Percentiles rank a stretch among this genome's conserved stretches.
Evolutionary conservation across 2,797 vertebrate species (phyloP).

Genomic region (Cryptoblepharus egeriae): DNA sequence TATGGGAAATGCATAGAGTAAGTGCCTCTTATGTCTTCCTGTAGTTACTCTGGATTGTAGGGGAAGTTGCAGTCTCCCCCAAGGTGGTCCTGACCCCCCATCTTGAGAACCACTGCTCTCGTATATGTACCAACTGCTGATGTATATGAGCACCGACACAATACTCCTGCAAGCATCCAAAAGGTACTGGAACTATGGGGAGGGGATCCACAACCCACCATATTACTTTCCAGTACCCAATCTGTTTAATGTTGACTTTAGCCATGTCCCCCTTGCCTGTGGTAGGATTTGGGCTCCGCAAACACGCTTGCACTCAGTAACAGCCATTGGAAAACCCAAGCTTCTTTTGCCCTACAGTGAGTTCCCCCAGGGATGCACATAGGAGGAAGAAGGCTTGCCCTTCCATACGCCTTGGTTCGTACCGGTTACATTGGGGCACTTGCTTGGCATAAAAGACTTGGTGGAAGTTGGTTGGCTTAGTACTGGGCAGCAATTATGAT

Average conservation of each 20-base stretch:
- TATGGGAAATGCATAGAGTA: no score
- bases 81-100: no score
- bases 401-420: not conserved
- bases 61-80: no score
- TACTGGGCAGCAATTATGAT: not conserved
- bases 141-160: no score
- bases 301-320: not conserved
- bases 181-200: not conserved
- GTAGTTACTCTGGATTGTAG: no score
- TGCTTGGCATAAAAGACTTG: not conserved
- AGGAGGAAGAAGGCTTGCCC: not conserved
- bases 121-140: not conserved
- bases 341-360: not conserved
- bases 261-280: not conserved
- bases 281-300: no score
- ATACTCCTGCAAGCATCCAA: not conserved
- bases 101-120: no score
- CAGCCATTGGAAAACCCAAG: not conserved
- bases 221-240: no score
- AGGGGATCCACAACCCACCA: not conserved
- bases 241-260: not conserved
- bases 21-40: no score
- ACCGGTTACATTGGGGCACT: not conserved
- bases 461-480: not conserved
- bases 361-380: not conserved